These are phyloP conservation scores for Ricordea florida DNA, from an alignment of 92 coral and sea anemone species.

Conservation along the genomic window DNA sequence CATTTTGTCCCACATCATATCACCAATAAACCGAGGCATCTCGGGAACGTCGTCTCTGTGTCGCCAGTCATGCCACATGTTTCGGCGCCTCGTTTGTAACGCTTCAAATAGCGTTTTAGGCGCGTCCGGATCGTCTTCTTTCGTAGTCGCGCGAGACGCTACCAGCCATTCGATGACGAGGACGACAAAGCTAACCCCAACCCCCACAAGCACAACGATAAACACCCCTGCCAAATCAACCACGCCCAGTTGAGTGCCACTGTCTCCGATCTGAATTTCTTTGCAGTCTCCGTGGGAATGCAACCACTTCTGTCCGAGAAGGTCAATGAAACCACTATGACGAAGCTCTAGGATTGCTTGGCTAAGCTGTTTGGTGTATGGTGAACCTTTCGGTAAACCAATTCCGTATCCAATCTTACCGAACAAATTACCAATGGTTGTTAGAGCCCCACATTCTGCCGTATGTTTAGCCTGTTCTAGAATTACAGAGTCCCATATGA, in stretches of 20 bases:
- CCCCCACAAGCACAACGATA: conserved; percentile 64
- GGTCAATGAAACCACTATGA: conserved; percentile 70
- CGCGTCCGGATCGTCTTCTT: conserved; percentile 32
- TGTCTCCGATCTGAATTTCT: background rate
- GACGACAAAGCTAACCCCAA: conserved; percentile 65
- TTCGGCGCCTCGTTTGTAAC: conserved; percentile 46
- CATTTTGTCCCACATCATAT: background rate
- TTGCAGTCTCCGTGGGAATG: conserved; percentile 60
- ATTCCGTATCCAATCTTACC: conserved; percentile 87
- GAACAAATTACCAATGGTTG: conserved; percentile 69
- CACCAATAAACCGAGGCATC: conserved; percentile 2
- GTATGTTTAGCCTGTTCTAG: conserved; percentile 63
- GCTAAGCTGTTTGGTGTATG: conserved; percentile 72
- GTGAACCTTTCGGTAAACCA: conserved; percentile 83
- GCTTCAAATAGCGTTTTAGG: conserved; percentile 36
- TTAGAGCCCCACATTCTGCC: conserved; percentile 64
- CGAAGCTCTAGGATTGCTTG: conserved; percentile 75
- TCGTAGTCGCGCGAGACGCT: conserved; percentile 58
- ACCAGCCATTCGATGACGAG: conserved; percentile 68
- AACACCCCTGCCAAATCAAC: conserved; percentile 81
- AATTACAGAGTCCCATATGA: conserved; percentile 92
- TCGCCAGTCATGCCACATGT: conserved; percentile 76
- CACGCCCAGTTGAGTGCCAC: conserved; percentile 49
- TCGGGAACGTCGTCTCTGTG: conserved; percentile 74
- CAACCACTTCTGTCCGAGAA: conserved; percentile 77